Percentiles rank a stretch among this genome's conserved stretches.
These are phyloP conservation scores for Megaptera novaeangliae DNA, from an alignment of 2,113 vertebrate species.

Conservation along the genomic window DNA sequence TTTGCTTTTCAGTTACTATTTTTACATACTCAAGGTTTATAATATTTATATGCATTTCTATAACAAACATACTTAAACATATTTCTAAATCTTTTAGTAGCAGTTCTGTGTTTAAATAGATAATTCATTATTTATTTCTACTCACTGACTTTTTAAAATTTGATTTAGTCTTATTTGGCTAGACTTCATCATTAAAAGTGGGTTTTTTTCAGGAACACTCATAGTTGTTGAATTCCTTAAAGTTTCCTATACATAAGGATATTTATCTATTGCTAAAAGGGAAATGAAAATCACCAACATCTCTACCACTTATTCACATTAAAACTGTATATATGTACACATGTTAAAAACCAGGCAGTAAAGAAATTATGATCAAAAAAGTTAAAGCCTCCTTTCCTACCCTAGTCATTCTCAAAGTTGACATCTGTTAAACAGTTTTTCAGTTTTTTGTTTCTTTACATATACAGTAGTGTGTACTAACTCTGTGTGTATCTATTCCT, in stretches of 20 bases:
- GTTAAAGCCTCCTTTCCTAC: neutral
- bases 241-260: neutral
- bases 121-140: neutral
- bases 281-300: neutral
- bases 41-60: neutral
- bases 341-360: neutral
- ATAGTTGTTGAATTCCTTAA: neutral
- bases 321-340: neutral
- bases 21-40: neutral
- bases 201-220: neutral
- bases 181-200: neutral
- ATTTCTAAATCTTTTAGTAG: neutral
- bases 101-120: neutral
- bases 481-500: neutral
- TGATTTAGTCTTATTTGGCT: neutral
- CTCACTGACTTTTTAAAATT: neutral
- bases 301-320: neutral
- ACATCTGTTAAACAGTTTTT: neutral
- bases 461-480: neutral
- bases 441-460: neutral
- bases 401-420: neutral
- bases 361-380: neutral
- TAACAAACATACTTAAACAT: neutral
- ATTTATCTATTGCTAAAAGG: neutral
- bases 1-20: neutral